phyloP scores from a whole-genome alignment of 2,888 invertebrate genomes.

The Nephrocerus scutellatus region DNA sequence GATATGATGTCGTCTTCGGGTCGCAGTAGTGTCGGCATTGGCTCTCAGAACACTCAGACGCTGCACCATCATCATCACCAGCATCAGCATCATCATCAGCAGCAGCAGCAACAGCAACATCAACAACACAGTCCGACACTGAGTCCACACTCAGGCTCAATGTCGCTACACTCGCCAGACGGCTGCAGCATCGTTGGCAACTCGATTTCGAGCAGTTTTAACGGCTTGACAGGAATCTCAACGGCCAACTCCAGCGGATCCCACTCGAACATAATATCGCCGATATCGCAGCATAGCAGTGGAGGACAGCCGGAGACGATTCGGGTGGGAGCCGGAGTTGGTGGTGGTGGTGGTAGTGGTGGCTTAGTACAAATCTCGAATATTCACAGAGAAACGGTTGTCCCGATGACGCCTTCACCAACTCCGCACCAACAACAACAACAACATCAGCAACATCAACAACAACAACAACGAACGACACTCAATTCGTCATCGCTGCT shows the following conservation, averaged over 20 bases:
- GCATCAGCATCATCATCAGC: constrained; percentile 8
- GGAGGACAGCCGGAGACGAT: constrained; percentile 43
- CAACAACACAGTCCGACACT: constrained; percentile 58
- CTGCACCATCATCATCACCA: constrained; percentile 28
- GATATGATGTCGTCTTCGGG: constrained; percentile 26
- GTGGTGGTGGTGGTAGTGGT: constrained; percentile 9
- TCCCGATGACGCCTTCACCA: constrained; percentile 52
- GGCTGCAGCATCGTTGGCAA: constrained; percentile 31
- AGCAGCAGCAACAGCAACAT: no score
- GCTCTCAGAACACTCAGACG: no score
- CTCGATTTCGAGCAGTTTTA: constrained; percentile 21
- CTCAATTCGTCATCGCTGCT: constrained; percentile 15
- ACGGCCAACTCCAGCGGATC: no score
- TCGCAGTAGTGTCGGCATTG: constrained; percentile 17
- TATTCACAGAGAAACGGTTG: constrained; percentile 48
- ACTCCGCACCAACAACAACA: constrained; percentile 29
- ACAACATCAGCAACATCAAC: constrained; percentile 9
- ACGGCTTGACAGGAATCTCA: constrained; percentile 12
- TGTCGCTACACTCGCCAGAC: constrained; percentile 51
- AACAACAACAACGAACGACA: constrained; percentile 1
- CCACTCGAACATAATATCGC: no score
- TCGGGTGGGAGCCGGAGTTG: not conserved
- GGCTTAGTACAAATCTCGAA: constrained; percentile 51
- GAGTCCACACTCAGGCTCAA: constrained; percentile 54
- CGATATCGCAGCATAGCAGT: constrained; percentile 34